Evolutionary conservation across 2,888 invertebrate species (phyloP).

Genomic region (Agriopis marginaria): DNA sequence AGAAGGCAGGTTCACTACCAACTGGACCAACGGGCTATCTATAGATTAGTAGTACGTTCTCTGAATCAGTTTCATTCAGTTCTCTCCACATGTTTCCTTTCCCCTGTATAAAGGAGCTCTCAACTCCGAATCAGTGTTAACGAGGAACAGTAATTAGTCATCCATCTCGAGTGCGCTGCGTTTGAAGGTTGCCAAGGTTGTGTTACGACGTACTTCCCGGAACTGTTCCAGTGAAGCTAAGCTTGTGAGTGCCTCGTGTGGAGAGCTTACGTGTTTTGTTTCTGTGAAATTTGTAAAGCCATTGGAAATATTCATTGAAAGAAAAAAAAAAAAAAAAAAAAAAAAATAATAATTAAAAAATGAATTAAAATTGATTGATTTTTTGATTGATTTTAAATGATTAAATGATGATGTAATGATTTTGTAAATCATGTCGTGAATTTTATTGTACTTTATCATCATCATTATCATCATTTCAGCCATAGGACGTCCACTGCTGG

Average conservation of each 20-base stretch:
- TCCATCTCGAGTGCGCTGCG: slow-evolving; percentile 25
- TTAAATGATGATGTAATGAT: too few species aligned
- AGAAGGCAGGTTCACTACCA: too few species aligned
- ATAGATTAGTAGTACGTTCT: too few species aligned
- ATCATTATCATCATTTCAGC: too few species aligned
- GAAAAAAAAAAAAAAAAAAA: too few species aligned
- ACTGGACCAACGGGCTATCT: too few species aligned
- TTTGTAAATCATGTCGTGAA: too few species aligned
- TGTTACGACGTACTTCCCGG: slow-evolving; percentile 4
- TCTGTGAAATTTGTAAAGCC: background rate
- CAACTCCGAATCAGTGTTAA: slow-evolving; percentile 21
- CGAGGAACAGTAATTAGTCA: slow-evolving; percentile 32
- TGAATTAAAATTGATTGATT: too few species aligned
- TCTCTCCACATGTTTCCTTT: background rate
- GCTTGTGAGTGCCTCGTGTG: background rate
- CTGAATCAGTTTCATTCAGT: background rate
- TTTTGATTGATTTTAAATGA: too few species aligned
- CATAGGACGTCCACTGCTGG: too few species aligned
- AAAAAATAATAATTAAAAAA: too few species aligned
- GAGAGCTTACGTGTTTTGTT: background rate
- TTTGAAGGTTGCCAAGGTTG: slow-evolving; percentile 24
- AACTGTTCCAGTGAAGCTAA: background rate
- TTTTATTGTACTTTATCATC: too few species aligned
- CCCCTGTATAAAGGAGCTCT: background rate
- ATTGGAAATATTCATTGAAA: background rate